Evolutionary conservation across 2,888 invertebrate genomes (phyloP), one percentile per base, ranked within the genome.

Genomic region (Cataglyphis albicans): DNA sequence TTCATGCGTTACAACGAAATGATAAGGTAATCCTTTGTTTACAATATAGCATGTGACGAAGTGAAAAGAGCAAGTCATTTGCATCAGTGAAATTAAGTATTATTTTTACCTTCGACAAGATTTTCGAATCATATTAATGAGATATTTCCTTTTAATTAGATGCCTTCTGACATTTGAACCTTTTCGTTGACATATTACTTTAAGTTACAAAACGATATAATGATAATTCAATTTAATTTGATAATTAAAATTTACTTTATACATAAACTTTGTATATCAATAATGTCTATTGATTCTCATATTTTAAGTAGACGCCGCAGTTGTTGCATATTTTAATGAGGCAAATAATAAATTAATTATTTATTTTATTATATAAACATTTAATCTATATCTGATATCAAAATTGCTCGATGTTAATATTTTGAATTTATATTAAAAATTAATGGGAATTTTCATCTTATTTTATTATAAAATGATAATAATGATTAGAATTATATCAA

Each of bases 21-120:
- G 48, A 74, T 64, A 75, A 75, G 7, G 15, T 75, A 65, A 74
- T 75, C 65, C 12, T 32, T 74, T 74, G 65, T 75, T 48, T 65
- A 12, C 5, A 7, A 41, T 6, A 21, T 21, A 15, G 12, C 0
- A 38, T 10, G 15, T 10, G 7, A 73, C 15, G 15, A 25, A 75
- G 6, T 18, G 21, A 65, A 74, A 64, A 32, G 1, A 48, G 1
- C 10, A 48, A 63, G 25, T 32, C 15, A 74, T 5, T 41, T 35
- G 3, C 32, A 32, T 48, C 29, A 63, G 21, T 9, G 15, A 59
- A 7, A 29, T 35, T 29, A 35, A 35, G 12, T 5, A 44, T 64
- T 5, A 29, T 25, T 1, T 29, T 12, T 7, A 25, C 7, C 5
- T 25, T 29, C 1, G 48, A 29, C 4, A 15, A 29, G 7, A 59